Conservation (phyloP, 2,113 vertebrate genomes). For the Nothobranchius furzeri region DNA sequence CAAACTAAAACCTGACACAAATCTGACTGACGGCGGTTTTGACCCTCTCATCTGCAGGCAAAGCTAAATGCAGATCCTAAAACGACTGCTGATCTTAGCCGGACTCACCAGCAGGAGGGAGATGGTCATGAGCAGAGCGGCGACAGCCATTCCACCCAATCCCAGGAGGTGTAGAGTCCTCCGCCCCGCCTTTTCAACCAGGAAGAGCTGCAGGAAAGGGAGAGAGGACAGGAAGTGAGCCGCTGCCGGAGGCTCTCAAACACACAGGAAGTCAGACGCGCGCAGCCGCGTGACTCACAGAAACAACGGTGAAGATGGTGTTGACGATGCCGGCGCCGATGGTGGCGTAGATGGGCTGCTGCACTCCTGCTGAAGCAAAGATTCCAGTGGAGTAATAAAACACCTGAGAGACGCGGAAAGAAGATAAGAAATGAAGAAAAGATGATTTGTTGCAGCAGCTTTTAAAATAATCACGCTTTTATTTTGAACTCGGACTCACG, state of each 20-base stretch:
- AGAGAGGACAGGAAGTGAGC: constrained; percentile 1
- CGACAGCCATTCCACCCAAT: constrained; percentile 89
- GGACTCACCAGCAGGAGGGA: constrained; percentile 82
- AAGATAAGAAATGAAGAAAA: not conserved
- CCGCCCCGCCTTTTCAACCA: constrained; percentile 91
- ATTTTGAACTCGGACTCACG: constrained; percentile 73
- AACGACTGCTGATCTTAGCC: not conserved
- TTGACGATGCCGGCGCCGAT: constrained; percentile 94
- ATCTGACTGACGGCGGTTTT: too few relatives aligned
- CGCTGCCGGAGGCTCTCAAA: not conserved
- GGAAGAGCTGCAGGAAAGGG: constrained; percentile 82
- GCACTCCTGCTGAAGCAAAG: constrained; percentile 86
- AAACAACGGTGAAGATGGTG: constrained; percentile 90
- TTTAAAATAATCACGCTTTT: not conserved
- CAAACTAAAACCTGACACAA: too few relatives aligned
- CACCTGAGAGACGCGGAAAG: constrained; percentile 75
- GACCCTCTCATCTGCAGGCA: too few relatives aligned
- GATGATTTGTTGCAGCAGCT: too few relatives aligned
- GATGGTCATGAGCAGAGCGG: constrained; percentile 85
- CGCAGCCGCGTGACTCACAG: constrained; percentile 77
- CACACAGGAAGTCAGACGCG: not conserved
- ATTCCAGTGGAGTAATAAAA: constrained; percentile 97
- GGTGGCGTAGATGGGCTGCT: constrained; percentile 89
- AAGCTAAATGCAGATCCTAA: too few relatives aligned
- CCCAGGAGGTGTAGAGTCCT: constrained; percentile 90